Evolutionary conservation across 2,888 invertebrate species (phyloP).

Genomic region (Aradus depressus): DNA sequence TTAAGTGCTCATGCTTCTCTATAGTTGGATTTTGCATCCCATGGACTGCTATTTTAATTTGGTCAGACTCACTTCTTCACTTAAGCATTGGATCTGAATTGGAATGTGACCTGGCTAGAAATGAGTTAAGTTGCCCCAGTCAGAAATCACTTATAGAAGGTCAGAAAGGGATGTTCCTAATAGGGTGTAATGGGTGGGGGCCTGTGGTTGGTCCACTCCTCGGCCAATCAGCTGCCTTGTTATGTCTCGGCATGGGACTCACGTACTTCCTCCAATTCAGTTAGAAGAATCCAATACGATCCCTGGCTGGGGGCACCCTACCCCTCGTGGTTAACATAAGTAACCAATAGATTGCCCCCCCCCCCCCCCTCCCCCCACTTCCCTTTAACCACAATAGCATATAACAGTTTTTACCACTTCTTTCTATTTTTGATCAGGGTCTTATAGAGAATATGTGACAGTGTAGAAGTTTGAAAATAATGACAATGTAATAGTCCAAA

Average conservation of each 20-base stretch:
- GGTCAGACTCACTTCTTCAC: too few relatives aligned
- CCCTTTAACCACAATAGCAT: constrained; percentile 1
- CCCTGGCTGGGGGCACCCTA: background rate
- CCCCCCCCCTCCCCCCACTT: background rate
- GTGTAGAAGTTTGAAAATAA: too few relatives aligned
- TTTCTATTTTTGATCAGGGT: too few relatives aligned
- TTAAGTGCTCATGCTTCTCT: too few relatives aligned
- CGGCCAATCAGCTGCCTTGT: constrained; percentile 11
- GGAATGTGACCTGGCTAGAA: constrained; percentile 1
- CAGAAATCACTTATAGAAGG: constrained; percentile 17
- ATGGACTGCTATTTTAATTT: too few relatives aligned
- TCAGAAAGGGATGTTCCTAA: background rate
- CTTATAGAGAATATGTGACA: too few relatives aligned
- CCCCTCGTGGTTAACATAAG: constrained; percentile 15
- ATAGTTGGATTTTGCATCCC: too few relatives aligned
- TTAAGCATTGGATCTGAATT: too few relatives aligned
- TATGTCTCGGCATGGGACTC: constrained; percentile 8
- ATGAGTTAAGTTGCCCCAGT: background rate
- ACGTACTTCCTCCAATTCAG: constrained; percentile 8
- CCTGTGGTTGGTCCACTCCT: constrained; percentile 8
- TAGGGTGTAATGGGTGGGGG: constrained; percentile 13
- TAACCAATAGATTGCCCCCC: constrained; percentile 3
- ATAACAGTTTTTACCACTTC: too few relatives aligned
- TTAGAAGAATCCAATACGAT: constrained; percentile 12
- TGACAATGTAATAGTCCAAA: too few relatives aligned